A percentile compares a stretch with the other conserved stretches of the same genome.
Conservation (phyloP, 1,140 invertebrate genomes). For the Eubasilissa regina region DNA sequence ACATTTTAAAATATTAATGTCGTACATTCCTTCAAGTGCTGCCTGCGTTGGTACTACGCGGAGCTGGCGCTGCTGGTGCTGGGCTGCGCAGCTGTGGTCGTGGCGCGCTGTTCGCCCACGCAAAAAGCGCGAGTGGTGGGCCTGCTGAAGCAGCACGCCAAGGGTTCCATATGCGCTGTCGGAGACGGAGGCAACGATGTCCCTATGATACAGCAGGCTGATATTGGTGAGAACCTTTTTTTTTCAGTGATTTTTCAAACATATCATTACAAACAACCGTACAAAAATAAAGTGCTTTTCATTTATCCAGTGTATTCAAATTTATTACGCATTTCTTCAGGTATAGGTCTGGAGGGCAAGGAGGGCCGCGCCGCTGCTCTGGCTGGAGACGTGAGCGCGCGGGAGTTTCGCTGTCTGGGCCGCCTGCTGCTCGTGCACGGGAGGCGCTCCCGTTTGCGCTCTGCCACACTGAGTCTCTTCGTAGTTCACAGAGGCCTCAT, state of each 20-base stretch:
- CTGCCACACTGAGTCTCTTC: slow-evolving; percentile 96
- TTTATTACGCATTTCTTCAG: slow-evolving; percentile 71
- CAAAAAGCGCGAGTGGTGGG: slow-evolving; percentile 98
- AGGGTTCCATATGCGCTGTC: slow-evolving; percentile 83
- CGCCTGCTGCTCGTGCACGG: slow-evolving; percentile 95
- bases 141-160: slow-evolving; percentile 89
- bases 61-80: slow-evolving; percentile 97
- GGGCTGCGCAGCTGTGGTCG: slow-evolving; percentile 94
- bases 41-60: slow-evolving; percentile 93
- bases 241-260: not conserved
- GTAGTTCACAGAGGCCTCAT: slow-evolving; percentile 99
- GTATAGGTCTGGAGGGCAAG: slow-evolving; percentile 95
- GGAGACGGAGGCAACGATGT: slow-evolving; percentile 93
- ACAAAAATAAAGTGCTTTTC: too few relatives aligned
- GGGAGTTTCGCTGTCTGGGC: slow-evolving; percentile 91
- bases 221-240: slow-evolving; percentile 77
- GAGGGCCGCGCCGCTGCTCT: slow-evolving; percentile 97
- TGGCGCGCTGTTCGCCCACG: slow-evolving; percentile 97
- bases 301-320: too few relatives aligned
- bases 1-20: too few relatives aligned
- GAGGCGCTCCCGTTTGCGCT: slow-evolving; percentile 95
- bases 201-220: slow-evolving; percentile 95
- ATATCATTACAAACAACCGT: too few relatives aligned
- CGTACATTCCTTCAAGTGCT: slow-evolving; percentile 72
- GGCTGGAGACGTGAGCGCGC: slow-evolving; percentile 98